Percentiles rank a stretch among this genome's conserved stretches.
These are phyloP conservation scores for Psix sp. DNA, from an alignment of 1,140 invertebrate genomes.

Conservation along the genomic window DNA sequence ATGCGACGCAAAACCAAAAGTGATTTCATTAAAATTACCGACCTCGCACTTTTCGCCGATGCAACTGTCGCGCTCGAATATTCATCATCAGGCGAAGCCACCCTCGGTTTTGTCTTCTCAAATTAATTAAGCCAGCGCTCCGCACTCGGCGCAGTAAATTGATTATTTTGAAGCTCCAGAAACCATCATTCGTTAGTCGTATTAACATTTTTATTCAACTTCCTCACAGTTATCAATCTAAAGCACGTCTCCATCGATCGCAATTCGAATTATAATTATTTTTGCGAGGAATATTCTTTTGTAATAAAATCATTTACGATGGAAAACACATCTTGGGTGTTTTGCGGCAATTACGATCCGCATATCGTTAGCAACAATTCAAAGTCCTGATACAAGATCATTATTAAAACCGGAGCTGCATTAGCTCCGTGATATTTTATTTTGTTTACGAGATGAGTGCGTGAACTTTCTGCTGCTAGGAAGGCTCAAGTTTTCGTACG, in stretches of 20 bases:
- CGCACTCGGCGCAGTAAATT: constrained; percentile 1
- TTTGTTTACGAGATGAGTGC: constrained; percentile 53
- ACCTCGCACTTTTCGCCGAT: constrained; percentile 26
- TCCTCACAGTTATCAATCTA: no score
- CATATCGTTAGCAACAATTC: constrained; percentile 44
- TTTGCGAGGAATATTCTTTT: no score
- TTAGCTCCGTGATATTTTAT: constrained; percentile 53
- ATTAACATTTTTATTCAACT: constrained; percentile 9
- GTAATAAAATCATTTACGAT: no score
- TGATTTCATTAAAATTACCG: constrained; percentile 37
- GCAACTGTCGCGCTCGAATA: constrained; percentile 18
- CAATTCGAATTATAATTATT: no score
- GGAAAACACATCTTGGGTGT: neutral
- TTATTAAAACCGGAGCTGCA: constrained; percentile 51
- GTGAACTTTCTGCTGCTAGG: constrained; percentile 36
- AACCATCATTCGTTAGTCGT: constrained; percentile 11
- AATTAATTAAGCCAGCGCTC: constrained; percentile 17
- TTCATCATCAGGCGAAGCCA: constrained; percentile 16
- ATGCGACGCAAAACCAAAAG: constrained; percentile 32
- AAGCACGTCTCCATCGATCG: no score
- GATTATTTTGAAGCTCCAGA: constrained; percentile 13
- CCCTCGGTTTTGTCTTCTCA: constrained; percentile 17
- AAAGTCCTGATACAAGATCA: constrained; percentile 28
- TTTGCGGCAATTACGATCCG: constrained; percentile 23
- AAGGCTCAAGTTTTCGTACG: constrained; percentile 57